Percentiles rank a stretch among this genome's conserved stretches.
phyloP scores from a whole-genome alignment of 2,888 invertebrate genomes.

The Aquatica leii region DNA sequence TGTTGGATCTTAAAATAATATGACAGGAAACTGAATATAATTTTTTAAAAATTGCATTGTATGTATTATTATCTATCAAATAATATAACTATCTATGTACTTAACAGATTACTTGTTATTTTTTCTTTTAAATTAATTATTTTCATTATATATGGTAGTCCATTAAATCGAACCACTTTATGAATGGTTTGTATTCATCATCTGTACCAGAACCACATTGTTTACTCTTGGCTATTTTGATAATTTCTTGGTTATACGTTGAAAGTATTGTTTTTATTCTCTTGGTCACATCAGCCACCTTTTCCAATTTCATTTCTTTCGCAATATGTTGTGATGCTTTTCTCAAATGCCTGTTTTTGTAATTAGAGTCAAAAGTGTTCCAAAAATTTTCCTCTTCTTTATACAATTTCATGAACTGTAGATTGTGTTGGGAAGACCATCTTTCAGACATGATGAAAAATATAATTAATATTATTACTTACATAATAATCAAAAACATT shows the following conservation, averaged over 20 bases:
- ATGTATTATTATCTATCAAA: not conserved
- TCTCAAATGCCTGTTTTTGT: conserved; percentile 7
- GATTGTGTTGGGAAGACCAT: not conserved
- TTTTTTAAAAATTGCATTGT: not conserved
- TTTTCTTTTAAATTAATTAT: conserved; percentile 46
- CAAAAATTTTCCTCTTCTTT: not conserved
- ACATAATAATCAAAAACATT: not conserved
- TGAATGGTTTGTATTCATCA: not conserved
- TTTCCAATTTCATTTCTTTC: conserved; percentile 48
- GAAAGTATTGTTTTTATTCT: conserved; percentile 64
- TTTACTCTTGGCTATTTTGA: conserved; percentile 55
- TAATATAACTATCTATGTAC: not conserved
- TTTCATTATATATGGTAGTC: conserved; percentile 58
- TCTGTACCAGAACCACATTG: not conserved
- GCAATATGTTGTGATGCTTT: conserved; percentile 56
- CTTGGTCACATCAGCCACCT: conserved; percentile 61
- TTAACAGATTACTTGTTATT: conserved; percentile 11
- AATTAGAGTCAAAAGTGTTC: not conserved
- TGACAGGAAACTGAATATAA: not conserved
- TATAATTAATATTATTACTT: not conserved
- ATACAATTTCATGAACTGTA: not conserved
- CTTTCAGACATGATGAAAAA: not conserved
- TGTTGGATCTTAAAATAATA: not conserved
- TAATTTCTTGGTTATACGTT: conserved; percentile 63
- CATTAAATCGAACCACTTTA: too few species aligned